These are phyloP conservation scores for Anguilla marmorata DNA, from an alignment of 2,797 vertebrate genomes.

Conservation along the genomic window DNA sequence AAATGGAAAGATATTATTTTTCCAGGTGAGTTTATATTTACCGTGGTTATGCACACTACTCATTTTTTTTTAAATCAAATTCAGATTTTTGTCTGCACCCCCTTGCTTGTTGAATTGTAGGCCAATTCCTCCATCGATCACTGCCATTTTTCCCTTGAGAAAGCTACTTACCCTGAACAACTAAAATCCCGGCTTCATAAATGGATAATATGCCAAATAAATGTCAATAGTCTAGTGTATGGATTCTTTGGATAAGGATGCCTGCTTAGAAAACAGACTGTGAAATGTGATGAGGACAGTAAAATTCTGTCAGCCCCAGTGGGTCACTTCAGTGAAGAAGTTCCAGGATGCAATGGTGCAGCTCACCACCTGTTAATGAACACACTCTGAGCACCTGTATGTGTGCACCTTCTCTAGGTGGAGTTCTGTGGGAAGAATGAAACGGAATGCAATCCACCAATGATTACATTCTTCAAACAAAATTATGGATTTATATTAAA, in stretches of 20 bases:
- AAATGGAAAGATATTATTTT: neutral
- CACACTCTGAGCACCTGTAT: neutral
- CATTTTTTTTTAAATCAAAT: neutral
- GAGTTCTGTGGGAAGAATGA: neutral
- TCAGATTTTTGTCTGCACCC: neutral
- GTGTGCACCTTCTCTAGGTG: neutral
- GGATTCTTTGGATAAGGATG: neutral
- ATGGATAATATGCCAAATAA: neutral
- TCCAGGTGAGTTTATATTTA: neutral
- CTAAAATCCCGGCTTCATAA: neutral
- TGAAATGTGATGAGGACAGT: neutral
- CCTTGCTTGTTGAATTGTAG: neutral
- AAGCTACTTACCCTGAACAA: neutral
- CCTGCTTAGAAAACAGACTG: neutral
- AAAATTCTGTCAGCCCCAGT: neutral
- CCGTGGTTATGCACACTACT: neutral
- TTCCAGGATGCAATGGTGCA: neutral
- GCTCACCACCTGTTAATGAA: neutral
- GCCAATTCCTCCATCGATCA: neutral
- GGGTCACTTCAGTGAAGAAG: neutral
- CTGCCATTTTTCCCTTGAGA: neutral
- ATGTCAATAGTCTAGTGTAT: neutral
- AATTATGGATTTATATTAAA: neutral
- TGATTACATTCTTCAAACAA: neutral
- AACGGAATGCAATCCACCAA: neutral